Base-by-base conservation (phyloP, 2,113 vertebrate species). In the Hepsetus odoe region DNA sequence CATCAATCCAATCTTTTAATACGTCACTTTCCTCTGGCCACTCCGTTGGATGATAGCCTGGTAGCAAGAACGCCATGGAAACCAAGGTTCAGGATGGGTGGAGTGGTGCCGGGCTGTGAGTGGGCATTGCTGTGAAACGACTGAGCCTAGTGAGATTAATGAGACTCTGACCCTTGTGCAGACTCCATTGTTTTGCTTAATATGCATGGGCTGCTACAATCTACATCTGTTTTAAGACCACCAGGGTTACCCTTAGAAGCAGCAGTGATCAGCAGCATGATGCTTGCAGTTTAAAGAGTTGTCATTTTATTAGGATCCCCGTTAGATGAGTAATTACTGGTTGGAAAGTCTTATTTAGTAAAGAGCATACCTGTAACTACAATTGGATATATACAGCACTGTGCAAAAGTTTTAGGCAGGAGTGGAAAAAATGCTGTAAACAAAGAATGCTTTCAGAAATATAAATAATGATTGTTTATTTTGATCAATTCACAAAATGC, bases 1-100 rank as follows among this genome's bases (percentile, higher is more conserved):
- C 53, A 53, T 73, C 44, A 51, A 51, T 70, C 38, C 62, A 68
- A 79, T 70, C 76, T 14, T 5, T 40, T 75, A 46, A 79, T 69
- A 70, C 56, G 49, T 51, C 59, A 76, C 33, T 49, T 40, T 76
- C 49, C 59, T 59, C 16, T 13, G 35, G 55, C 22, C 33, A 64
- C 67, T 38, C 42, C 35, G 44, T 22, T 24, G 71, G 42, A 44
- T 13, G 7, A 42, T 65, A 4, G 22, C 66, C 59, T 71, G 30
- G 46, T 65, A 72, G 51, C 59, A 46, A 7, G 32, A 53, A 66
- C 49, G 78, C 53, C 62, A 49, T 72, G 77, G 40, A 72, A 76
- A 72, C 49, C 20, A 58, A 72, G 59, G 20, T 53, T 33, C 12
- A 55, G 14, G 56, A 53, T 22, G 28, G 61, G 12, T n/a, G 3